Percentiles rank a stretch among this genome's conserved stretches.
Conservation (phyloP, 2,797 vertebrate genomes). For the Eleutherodactylus coqui region DNA sequence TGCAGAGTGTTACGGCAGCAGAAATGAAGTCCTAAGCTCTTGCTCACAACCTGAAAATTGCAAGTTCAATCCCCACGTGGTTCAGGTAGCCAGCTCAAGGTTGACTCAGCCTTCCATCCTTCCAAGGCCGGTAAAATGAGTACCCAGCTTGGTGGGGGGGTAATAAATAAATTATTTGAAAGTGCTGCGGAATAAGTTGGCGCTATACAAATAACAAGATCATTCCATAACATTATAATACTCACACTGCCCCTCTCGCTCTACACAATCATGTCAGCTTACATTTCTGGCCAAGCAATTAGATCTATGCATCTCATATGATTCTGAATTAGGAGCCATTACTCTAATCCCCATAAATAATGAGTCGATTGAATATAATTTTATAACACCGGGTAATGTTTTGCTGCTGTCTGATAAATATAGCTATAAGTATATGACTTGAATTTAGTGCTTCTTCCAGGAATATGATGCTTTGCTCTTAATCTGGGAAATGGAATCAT, state of each 20-base stretch:
- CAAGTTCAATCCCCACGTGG: too few relatives aligned
- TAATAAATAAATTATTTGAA: too few relatives aligned
- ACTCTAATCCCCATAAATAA: background rate
- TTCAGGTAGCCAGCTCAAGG: too few relatives aligned
- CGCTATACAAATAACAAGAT: too few relatives aligned
- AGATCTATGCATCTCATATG: background rate
- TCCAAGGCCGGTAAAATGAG: too few relatives aligned
- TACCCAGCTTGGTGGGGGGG: too few relatives aligned
- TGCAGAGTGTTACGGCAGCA: too few relatives aligned
- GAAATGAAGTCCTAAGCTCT: too few relatives aligned
- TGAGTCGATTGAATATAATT: background rate
- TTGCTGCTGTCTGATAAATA: slow-evolving; percentile 32
- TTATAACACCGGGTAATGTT: background rate
- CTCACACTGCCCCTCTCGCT: background rate
- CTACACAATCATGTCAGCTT: background rate
- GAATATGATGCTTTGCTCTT: slow-evolving; percentile 31
- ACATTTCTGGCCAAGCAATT: background rate
- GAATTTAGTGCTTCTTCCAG: slow-evolving; percentile 50
- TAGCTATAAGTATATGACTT: slow-evolving; percentile 25
- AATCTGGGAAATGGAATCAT: slow-evolving; percentile 50
- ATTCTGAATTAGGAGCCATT: background rate
- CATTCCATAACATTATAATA: too few relatives aligned
- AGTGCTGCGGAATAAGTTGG: too few relatives aligned
- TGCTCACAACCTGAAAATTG: too few relatives aligned
- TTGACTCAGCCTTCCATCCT: too few relatives aligned